Conservation (phyloP, 2,113 vertebrate species). For the Eubucco bourcierii region DNA sequence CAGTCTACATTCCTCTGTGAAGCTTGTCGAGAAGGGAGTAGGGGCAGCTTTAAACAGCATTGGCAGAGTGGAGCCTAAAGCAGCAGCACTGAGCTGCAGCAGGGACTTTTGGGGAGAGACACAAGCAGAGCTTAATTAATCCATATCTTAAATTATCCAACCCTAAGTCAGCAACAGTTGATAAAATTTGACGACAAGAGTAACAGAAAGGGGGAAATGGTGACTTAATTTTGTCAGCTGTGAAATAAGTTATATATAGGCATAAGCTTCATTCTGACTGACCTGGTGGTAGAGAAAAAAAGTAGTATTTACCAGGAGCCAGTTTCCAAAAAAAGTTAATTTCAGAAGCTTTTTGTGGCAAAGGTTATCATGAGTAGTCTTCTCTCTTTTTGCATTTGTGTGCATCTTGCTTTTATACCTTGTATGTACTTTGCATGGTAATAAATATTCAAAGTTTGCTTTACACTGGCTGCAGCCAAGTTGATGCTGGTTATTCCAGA, state of each 20-base stretch:
- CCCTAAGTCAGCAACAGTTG: not conserved
- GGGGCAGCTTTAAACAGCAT: not conserved
- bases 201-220: not conserved
- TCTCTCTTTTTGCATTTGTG: not conserved
- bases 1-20: not conserved
- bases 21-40: not conserved
- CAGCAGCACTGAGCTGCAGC: not conserved
- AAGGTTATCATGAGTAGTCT: not conserved
- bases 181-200: not conserved
- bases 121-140: not conserved
- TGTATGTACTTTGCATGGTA: not conserved
- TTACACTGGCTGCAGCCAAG: slow-evolving; percentile 49
- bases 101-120: too few species aligned
- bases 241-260: not conserved
- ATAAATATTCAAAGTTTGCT: slow-evolving; percentile 50
- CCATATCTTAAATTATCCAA: not conserved
- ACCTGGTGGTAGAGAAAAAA: not conserved
- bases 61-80: not conserved
- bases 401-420: slow-evolving; percentile 3
- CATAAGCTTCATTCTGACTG: not conserved
- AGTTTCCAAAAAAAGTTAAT: not conserved
- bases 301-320: not conserved
- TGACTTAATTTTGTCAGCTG: not conserved
- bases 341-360: slow-evolving; percentile 1
- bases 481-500: slow-evolving; percentile 67